Evolutionary conservation across 2,797 vertebrate species (phyloP).

Genomic region (Scolopax bukidnonensis): DNA sequence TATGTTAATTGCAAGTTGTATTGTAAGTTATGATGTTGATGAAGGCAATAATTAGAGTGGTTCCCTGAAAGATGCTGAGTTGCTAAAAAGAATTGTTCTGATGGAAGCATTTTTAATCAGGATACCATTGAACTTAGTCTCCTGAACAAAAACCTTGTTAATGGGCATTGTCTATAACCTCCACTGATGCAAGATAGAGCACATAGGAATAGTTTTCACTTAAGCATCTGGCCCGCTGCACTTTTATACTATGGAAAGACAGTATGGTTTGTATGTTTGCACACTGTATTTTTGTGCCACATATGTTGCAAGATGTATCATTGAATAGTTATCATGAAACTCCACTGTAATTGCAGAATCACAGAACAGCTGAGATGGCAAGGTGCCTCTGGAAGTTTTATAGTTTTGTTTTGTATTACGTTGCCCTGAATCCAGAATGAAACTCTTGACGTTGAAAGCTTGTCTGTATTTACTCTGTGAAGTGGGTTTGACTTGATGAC

Average conservation of each 20-base stretch:
- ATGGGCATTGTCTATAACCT: background rate
- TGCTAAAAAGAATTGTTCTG: background rate
- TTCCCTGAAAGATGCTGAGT: background rate
- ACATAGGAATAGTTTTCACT: background rate
- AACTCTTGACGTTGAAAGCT: background rate
- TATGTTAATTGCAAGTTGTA: conserved; percentile 46
- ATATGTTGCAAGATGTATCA: background rate
- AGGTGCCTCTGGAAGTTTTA: background rate
- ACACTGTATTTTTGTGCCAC: background rate
- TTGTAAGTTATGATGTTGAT: background rate
- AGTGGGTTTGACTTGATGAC: background rate
- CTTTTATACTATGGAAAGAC: background rate
- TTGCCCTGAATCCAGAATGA: background rate
- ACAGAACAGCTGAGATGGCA: background rate
- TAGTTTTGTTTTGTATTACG: background rate
- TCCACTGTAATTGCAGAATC: background rate
- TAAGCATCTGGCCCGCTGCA: background rate
- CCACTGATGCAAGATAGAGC: background rate
- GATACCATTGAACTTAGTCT: background rate
- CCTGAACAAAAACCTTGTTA: background rate
- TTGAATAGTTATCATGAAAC: background rate
- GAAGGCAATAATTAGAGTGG: conserved; percentile 30
- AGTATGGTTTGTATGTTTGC: background rate
- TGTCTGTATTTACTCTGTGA: background rate
- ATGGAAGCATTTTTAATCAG: background rate